Percentiles rank a stretch among this genome's conserved stretches.
Conservation (phyloP, 2,113 vertebrate species). For the Heloderma charlesbogerti region DNA sequence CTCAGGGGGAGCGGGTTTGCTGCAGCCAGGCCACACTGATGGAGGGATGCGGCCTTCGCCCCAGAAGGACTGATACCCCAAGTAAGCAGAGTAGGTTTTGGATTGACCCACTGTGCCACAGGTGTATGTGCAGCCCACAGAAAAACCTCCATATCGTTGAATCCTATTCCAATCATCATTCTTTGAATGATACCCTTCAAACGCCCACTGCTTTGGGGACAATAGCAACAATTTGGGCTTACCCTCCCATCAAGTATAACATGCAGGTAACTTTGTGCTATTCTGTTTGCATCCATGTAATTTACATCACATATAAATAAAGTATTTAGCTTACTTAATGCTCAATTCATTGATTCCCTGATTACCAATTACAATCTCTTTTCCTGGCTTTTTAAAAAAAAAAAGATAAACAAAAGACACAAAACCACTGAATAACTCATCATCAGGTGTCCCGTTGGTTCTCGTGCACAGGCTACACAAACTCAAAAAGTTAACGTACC, state of each 20-base stretch:
- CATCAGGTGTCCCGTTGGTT: constrained; percentile 68
- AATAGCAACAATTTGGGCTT: not conserved
- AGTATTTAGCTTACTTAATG: constrained; percentile 12
- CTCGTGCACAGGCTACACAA: constrained; percentile 26
- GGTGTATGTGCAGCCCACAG: not conserved
- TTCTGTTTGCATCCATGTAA: constrained; percentile 20
- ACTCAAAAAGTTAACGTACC: constrained; percentile 48
- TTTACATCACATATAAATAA: constrained; percentile 45
- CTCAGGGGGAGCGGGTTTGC: not conserved
- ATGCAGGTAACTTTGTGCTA: constrained; percentile 17
- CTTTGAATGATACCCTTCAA: not conserved
- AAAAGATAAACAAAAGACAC: constrained; percentile 5
- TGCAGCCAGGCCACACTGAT: not conserved
- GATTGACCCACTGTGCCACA: not conserved
- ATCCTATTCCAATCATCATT: constrained; percentile 14
- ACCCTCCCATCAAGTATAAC: not conserved
- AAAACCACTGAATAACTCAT: constrained; percentile 25
- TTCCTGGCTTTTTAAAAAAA: constrained; percentile 5
- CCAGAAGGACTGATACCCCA: not conserved
- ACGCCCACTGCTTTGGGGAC: not conserved
- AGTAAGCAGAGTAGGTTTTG: not conserved
- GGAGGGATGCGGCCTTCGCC: not conserved
- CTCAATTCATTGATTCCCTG: constrained; percentile 19
- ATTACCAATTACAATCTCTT: not conserved
- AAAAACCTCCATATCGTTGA: not conserved